Percentiles rank a stretch among this genome's conserved stretches.
Evolutionary conservation across 2,888 invertebrate genomes (phyloP).

Genomic region (Tachystola acroxantha): DNA sequence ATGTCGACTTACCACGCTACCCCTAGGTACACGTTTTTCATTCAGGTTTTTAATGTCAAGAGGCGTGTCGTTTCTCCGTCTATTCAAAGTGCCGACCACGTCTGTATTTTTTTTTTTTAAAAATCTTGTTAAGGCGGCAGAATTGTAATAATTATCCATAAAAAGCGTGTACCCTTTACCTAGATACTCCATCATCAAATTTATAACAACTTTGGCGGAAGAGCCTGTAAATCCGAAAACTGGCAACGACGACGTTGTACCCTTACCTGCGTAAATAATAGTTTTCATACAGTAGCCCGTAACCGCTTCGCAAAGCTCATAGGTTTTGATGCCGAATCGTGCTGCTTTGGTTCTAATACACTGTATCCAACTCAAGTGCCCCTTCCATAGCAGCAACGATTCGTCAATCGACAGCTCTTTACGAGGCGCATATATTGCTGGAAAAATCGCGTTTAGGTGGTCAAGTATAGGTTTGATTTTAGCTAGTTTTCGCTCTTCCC

Average conservation of each 20-base stretch:
- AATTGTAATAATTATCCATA: conserved; percentile 19
- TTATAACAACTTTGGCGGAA: conserved; percentile 10
- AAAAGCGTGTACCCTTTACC: conserved; percentile 13
- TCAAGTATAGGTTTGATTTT: conserved; percentile 16
- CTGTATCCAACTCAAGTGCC: conserved; percentile 17
- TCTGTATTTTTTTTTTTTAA: conserved; percentile 14
- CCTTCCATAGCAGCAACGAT: conserved; percentile 21
- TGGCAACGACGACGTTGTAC: not conserved
- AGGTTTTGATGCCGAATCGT: conserved; percentile 17
- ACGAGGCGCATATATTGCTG: conserved; percentile 6
- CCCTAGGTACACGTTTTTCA: not conserved
- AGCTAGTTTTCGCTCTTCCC: conserved; percentile 13
- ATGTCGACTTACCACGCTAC: conserved; percentile 3
- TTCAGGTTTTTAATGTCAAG: conserved; percentile 5
- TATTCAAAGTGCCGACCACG: conserved; percentile 14
- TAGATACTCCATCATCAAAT: conserved; percentile 11
- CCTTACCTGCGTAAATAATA: not conserved
- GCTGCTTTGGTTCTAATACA: conserved; percentile 19
- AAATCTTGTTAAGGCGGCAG: conserved; percentile 7
- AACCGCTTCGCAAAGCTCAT: conserved; percentile 17
- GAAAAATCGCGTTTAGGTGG: conserved; percentile 16
- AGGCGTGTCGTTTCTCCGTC: conserved; percentile 7
- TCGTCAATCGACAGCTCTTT: conserved; percentile 17
- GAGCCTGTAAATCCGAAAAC: conserved; percentile 1
- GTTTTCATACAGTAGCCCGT: conserved; percentile 13